Percentiles rank a stretch among this genome's conserved stretches.
These are phyloP conservation scores for Manis javanica DNA, from an alignment of 2,797 vertebrate genomes.

Conservation along the genomic window DNA sequence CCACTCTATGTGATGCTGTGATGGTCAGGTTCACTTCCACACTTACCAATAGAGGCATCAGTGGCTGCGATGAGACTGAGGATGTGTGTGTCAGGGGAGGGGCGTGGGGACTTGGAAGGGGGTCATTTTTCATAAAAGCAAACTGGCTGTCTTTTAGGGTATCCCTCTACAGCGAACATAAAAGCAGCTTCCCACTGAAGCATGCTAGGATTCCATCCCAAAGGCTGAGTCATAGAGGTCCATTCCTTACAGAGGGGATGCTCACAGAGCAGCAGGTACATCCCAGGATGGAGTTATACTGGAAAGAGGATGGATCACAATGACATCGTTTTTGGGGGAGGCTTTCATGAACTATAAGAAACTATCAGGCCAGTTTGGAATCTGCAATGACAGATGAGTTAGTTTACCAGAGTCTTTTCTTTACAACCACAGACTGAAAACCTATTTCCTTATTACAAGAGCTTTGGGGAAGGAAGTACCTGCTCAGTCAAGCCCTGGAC, in stretches of 20 bases:
- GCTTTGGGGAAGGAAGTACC: not conserved
- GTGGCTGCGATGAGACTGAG: not conserved
- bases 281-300: not conserved
- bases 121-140: not conserved
- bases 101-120: fast-evolving
- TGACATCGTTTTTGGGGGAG: not conserved
- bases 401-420: not conserved
- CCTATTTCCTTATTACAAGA: not conserved
- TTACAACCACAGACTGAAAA: not conserved
- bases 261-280: too few species aligned
- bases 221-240: not conserved
- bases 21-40: not conserved
- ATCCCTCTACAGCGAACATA: not conserved
- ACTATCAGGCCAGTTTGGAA: not conserved
- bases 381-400: not conserved
- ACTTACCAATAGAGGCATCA: not conserved
- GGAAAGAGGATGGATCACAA: not conserved
- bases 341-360: not conserved
- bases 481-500: not conserved
- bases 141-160: not conserved
- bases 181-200: not conserved
- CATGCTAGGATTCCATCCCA: not conserved
- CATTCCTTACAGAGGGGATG: not conserved
- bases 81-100: too few species aligned
- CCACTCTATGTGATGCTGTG: not conserved